phyloP scores from a whole-genome alignment of 1,140 invertebrate species.

The Bilobella aurantiaca region DNA sequence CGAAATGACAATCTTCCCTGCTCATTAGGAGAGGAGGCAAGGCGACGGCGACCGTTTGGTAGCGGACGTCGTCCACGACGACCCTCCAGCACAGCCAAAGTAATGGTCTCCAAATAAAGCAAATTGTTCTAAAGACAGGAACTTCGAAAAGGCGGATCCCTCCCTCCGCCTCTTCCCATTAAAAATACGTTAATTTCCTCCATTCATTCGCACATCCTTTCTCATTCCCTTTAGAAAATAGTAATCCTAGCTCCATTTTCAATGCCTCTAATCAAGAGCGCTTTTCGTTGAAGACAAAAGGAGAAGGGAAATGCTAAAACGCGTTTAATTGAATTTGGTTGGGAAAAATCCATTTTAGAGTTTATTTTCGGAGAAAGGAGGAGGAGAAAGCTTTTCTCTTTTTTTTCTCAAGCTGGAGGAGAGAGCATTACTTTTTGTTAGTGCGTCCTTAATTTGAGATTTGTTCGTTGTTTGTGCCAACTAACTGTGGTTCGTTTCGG shows the following conservation, averaged over 20 bases:
- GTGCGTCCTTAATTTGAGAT: not conserved
- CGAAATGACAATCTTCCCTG: not conserved
- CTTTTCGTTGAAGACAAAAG: not conserved
- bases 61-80: not conserved
- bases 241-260: too few species aligned
- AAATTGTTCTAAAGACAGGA: not conserved
- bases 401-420: not conserved
- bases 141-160: not conserved
- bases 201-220: not conserved
- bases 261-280: too few species aligned
- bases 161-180: not conserved
- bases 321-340: not conserved
- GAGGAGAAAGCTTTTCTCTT: too few species aligned
- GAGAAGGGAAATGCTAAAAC: not conserved
- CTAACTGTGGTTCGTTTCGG: not conserved
- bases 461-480: not conserved
- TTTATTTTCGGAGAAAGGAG: not conserved
- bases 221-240: not conserved
- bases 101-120: not conserved
- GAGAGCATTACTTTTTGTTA: not conserved
- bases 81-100: not conserved
- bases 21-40: not conserved
- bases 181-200: not conserved
- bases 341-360: not conserved
- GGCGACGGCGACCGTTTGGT: not conserved